A percentile compares a stretch with the other conserved stretches of the same genome.
Conservation (phyloP, 2,888 invertebrate genomes). For the Deroplatys truncata region DNA sequence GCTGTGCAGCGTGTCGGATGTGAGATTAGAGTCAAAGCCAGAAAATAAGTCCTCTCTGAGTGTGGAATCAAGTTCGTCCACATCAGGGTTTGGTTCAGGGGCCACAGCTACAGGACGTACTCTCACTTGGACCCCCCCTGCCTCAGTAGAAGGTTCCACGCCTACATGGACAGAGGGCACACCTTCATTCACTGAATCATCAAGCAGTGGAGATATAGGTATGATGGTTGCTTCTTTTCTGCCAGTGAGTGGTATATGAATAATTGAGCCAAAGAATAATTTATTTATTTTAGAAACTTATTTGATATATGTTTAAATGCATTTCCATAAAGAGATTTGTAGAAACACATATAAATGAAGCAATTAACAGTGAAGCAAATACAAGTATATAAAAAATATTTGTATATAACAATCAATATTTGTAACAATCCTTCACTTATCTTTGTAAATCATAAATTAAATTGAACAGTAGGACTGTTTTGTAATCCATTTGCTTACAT, state of each 20-base stretch:
- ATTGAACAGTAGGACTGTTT: no score
- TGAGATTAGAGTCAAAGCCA: conserved; percentile 61
- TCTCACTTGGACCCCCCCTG: conserved; percentile 75
- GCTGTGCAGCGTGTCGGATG: conserved; percentile 61
- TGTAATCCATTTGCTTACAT: no score
- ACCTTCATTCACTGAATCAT: conserved; percentile 95
- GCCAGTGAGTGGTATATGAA: background rate
- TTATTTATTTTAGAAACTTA: no score
- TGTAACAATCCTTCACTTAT: no score
- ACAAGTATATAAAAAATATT: no score
- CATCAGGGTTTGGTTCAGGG: conserved; percentile 46
- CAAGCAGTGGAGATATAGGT: conserved; percentile 87
- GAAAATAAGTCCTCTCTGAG: conserved; percentile 58
- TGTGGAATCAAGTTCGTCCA: conserved; percentile 58
- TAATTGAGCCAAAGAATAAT: background rate
- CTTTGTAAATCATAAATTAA: no score
- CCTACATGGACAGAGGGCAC: conserved; percentile 99
- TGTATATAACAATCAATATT: no score
- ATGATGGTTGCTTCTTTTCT: conserved; percentile 43
- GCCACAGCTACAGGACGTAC: conserved; percentile 32
- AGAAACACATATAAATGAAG: no score
- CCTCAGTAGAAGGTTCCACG: conserved; percentile 83
- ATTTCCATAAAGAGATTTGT: background rate
- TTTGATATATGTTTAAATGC: no score
- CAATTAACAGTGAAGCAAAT: no score